These are phyloP conservation scores for Drosophila birchii DNA, from an alignment of 2,888 invertebrate species.

Conservation along the genomic window DNA sequence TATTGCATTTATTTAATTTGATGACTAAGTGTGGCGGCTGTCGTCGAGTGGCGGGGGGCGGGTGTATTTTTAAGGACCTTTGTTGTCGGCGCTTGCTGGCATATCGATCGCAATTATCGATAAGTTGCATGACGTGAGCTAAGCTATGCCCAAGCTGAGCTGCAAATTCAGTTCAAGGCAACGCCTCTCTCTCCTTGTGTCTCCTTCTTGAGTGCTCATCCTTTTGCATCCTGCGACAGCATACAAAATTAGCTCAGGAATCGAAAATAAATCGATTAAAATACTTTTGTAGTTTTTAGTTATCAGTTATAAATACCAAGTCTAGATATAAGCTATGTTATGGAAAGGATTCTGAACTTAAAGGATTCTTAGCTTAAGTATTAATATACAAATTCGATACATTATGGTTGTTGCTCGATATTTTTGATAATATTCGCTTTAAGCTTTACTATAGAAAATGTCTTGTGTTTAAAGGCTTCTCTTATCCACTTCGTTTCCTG, in stretches of 20 bases:
- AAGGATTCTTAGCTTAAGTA: background rate
- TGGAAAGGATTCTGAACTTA: background rate
- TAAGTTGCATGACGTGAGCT: constrained; percentile 59
- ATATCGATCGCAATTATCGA: constrained; percentile 75
- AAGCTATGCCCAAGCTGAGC: constrained; percentile 8
- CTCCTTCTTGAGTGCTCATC: constrained; percentile 19
- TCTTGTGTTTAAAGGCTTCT: no score
- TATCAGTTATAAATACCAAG: background rate
- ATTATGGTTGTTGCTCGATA: background rate
- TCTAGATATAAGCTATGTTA: background rate
- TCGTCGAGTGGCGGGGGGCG: background rate
- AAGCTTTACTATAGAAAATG: no score
- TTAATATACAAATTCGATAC: background rate
- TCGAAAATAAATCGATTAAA: constrained; percentile 1
- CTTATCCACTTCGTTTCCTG: background rate
- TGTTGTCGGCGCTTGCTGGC: constrained; percentile 11
- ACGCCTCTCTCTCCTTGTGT: constrained; percentile 55
- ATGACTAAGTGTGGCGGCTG: constrained; percentile 41
- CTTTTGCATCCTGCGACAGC: constrained; percentile 11
- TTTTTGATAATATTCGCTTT: background rate
- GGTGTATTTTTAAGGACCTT: constrained; percentile 7
- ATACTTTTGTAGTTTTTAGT: background rate
- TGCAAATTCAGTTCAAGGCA: constrained; percentile 70
- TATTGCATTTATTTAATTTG: constrained; percentile 50
- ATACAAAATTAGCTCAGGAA: background rate